phyloP scores from a whole-genome alignment of 1,140 invertebrate genomes.

The Brachionus plicatilis region DNA sequence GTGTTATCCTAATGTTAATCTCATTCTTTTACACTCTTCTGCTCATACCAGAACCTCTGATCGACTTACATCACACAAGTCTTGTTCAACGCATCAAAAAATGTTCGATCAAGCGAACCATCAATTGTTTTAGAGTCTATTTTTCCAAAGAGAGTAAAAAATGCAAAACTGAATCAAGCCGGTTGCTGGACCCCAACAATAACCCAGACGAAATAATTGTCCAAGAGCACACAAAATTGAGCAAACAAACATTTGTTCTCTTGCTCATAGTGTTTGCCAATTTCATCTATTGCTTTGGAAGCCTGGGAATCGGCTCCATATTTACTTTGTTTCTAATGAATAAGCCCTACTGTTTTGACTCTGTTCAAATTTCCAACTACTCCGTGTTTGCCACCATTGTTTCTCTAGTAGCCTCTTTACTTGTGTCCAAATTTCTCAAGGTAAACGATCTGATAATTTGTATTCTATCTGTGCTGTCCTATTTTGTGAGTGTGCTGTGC shows the following conservation, averaged over 20 bases:
- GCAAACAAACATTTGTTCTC: constrained; percentile 25
- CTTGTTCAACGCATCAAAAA: neutral
- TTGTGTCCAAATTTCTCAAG: constrained; percentile 22
- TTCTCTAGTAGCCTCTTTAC: constrained; percentile 11
- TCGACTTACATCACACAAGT: neutral
- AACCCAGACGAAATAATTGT: neutral
- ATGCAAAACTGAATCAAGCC: neutral
- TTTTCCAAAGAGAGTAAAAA: neutral
- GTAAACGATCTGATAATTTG: constrained; percentile 35
- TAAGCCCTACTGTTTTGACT: constrained; percentile 20
- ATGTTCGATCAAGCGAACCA: neutral
- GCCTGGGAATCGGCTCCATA: constrained; percentile 11
- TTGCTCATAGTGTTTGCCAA: constrained; percentile 26
- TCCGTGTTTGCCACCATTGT: constrained; percentile 15
- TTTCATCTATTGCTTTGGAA: constrained; percentile 30
- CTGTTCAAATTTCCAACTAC: constrained; percentile 34
- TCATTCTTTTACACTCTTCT: constrained; percentile 25
- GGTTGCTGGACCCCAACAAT: neutral
- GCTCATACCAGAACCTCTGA: constrained; percentile 18
- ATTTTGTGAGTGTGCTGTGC: neutral
- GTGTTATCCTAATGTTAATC: neutral
- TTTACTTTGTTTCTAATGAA: constrained; percentile 39
- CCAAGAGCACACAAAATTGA: neutral
- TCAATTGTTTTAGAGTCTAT: constrained; percentile 27
- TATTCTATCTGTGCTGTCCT: neutral